Percentiles rank a stretch among this genome's conserved stretches.
These are phyloP conservation scores for Tragelaphus scriptus DNA, from an alignment of 2,113 vertebrate genomes.

Conservation along the genomic window DNA sequence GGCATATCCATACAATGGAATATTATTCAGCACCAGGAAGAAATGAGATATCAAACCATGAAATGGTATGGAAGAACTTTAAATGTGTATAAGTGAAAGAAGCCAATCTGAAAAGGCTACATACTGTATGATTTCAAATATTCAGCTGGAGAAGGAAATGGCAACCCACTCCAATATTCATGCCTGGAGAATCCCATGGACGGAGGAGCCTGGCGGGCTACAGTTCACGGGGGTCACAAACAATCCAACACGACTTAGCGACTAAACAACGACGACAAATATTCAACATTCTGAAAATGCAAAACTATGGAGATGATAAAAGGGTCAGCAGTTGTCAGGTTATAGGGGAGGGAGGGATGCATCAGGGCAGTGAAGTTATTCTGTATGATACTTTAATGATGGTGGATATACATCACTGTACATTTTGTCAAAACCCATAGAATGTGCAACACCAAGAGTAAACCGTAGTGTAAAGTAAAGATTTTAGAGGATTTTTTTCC, in stretches of 20 bases:
- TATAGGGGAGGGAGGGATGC: background rate
- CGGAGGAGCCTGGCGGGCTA: accelerated
- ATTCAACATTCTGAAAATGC: background rate
- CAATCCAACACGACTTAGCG: background rate
- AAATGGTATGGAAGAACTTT: background rate
- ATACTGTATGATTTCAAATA: background rate
- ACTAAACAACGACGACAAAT: background rate
- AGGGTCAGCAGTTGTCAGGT: background rate
- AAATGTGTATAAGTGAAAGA: background rate
- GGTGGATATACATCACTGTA: background rate
- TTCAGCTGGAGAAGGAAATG: background rate
- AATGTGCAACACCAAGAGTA: background rate
- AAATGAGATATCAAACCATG: background rate
- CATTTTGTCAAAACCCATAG: background rate
- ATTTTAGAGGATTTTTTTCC: background rate
- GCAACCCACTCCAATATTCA: background rate
- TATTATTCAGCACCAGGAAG: background rate
- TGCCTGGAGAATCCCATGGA: background rate
- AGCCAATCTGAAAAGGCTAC: background rate
- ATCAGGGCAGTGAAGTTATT: background rate
- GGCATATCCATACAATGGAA: background rate
- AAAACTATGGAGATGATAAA: background rate
- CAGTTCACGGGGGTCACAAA: background rate
- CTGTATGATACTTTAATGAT: background rate
- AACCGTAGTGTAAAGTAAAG: background rate